A percentile compares a stretch with the other conserved stretches of the same genome.
phyloP scores from a whole-genome alignment of 2,113 vertebrate genomes.

The Engystomops pustulosus region DNA sequence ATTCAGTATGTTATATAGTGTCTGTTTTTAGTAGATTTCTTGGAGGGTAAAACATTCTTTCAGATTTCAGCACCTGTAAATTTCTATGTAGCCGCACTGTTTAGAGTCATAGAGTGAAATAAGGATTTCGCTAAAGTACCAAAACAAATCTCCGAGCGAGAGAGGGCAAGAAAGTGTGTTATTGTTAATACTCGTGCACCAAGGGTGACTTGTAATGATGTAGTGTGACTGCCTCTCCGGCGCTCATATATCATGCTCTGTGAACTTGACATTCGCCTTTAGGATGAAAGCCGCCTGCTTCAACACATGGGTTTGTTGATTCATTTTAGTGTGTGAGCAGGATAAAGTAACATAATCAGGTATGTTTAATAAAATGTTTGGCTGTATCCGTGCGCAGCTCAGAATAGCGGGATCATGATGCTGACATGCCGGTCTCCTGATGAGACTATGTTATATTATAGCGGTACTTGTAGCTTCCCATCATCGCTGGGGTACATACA shows the following conservation, averaged over 20 bases:
- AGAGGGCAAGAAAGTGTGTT: conserved; percentile 34
- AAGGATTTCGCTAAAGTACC: not conserved
- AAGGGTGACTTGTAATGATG: conserved; percentile 42
- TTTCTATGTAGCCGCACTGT: conserved; percentile 17
- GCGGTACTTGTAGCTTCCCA: not conserved
- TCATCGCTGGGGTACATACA: not conserved
- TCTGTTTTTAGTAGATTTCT: not conserved
- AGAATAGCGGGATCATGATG: too few species aligned
- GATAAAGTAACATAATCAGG: conserved; percentile 31
- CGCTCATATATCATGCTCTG: conserved; percentile 27
- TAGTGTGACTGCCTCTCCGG: conserved; percentile 25
- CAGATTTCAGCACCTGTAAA: conserved; percentile 15
- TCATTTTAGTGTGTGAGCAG: conserved; percentile 29
- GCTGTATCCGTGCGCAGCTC: not conserved
- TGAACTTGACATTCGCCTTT: conserved; percentile 20
- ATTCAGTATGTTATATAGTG: not conserved
- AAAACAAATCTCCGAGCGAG: conserved; percentile 28
- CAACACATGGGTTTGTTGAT: conserved; percentile 37
- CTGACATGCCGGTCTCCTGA: not conserved
- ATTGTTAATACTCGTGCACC: conserved; percentile 38
- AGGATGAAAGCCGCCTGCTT: conserved; percentile 31
- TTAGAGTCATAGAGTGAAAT: conserved; percentile 17
- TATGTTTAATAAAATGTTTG: conserved; percentile 9
- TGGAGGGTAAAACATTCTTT: not conserved
- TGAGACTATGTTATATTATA: not conserved